A percentile compares a stretch with the other conserved stretches of the same genome.
These are phyloP conservation scores for Lampris incognitus DNA, from an alignment of 2,113 vertebrate species.

Conservation along the genomic window DNA sequence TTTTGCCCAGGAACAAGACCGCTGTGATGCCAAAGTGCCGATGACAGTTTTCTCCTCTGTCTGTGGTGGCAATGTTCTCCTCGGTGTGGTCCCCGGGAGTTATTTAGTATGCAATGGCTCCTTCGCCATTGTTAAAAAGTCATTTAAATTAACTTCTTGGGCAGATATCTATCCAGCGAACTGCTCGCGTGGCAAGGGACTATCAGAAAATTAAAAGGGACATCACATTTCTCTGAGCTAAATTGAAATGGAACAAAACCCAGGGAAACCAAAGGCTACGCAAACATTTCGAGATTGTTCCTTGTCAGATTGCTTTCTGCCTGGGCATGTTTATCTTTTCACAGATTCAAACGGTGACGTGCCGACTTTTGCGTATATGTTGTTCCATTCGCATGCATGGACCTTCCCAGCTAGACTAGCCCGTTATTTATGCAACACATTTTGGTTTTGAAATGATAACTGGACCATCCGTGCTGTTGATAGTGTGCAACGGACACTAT, in stretches of 20 bases:
- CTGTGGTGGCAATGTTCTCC: constrained; percentile 59
- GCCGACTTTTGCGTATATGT: not conserved
- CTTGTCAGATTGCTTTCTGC: constrained; percentile 49
- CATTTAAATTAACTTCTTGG: constrained; percentile 77
- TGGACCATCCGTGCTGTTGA: constrained; percentile 14
- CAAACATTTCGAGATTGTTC: constrained; percentile 60
- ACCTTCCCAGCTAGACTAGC: constrained; percentile 20
- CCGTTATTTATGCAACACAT: constrained; percentile 22
- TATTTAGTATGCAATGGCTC: constrained; percentile 77
- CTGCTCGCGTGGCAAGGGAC: constrained; percentile 63
- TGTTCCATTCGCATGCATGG: not conserved
- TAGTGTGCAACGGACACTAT: not conserved
- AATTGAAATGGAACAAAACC: constrained; percentile 66
- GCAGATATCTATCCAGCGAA: constrained; percentile 72
- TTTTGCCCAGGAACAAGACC: constrained; percentile 54
- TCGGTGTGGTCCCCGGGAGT: constrained; percentile 35
- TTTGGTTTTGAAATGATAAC: constrained; percentile 31
- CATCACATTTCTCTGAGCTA: constrained; percentile 46
- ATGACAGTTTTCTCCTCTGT: constrained; percentile 66
- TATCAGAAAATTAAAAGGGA: constrained; percentile 77
- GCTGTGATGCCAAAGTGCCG: constrained; percentile 46
- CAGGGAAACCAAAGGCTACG: constrained; percentile 24
- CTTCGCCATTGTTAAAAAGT: constrained; percentile 71
- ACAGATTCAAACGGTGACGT: constrained; percentile 40
- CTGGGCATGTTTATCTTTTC: constrained; percentile 40